Percentiles rank a stretch among this genome's conserved stretches.
Evolutionary conservation across 2,797 vertebrate species (phyloP).

Genomic region (Eulemur albifrons): DNA sequence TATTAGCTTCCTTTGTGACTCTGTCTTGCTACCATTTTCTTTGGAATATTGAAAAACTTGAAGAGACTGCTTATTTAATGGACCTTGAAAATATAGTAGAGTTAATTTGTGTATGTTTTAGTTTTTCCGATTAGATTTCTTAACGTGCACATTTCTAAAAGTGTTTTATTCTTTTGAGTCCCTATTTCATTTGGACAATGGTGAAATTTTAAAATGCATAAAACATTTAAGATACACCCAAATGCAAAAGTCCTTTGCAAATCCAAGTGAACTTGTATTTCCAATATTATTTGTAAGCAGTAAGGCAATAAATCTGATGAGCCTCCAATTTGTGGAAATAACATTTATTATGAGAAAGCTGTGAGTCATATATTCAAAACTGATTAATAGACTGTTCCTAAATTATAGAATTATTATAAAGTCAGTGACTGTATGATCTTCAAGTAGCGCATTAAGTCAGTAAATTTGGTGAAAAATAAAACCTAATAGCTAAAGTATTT

Average conservation of each 20-base stretch:
- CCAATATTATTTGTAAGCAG: slow-evolving; percentile 2
- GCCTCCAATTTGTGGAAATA: slow-evolving; percentile 4
- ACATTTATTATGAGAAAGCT: not conserved
- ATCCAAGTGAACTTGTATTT: slow-evolving; percentile 20
- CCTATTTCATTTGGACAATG: not conserved
- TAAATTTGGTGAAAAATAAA: slow-evolving; percentile 57
- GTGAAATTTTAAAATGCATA: slow-evolving; percentile 27
- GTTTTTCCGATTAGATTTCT: not conserved
- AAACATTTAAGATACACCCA: slow-evolving; percentile 17
- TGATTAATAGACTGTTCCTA: slow-evolving; percentile 33
- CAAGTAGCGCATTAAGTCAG: not conserved
- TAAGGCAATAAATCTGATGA: not conserved
- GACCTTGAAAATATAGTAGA: not conserved
- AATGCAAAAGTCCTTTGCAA: slow-evolving; percentile 26
- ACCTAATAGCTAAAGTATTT: slow-evolving; percentile 19
- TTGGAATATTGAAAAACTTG: not conserved
- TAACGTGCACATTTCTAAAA: slow-evolving; percentile 12
- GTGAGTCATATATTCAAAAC: slow-evolving; percentile 31
- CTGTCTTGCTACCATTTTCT: not conserved
- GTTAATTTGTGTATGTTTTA: slow-evolving; percentile 6
- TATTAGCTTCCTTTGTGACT: not conserved
- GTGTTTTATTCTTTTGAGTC: slow-evolving; percentile 1
- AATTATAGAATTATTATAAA: slow-evolving; percentile 38
- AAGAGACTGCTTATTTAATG: not conserved
- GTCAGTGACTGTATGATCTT: not conserved